Conservation (phyloP, 2,113 vertebrate genomes). For the Bufo gargarizans region DNA sequence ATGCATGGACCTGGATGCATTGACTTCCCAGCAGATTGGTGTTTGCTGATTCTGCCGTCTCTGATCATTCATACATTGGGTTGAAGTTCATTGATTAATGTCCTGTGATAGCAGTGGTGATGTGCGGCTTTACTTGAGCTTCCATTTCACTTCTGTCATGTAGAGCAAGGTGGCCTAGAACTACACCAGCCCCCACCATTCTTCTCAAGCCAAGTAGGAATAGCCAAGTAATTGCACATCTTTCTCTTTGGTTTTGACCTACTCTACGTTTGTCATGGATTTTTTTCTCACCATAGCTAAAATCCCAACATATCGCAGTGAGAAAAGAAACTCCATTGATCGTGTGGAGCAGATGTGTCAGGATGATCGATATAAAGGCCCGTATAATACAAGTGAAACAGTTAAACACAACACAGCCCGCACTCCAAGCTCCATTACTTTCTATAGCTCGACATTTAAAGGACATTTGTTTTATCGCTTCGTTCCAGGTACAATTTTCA, state of each 20-base stretch:
- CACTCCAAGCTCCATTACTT: conserved; percentile 1
- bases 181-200: no score
- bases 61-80: background rate
- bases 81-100: background rate
- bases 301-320: no score
- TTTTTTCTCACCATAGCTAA: no score
- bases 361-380: background rate
- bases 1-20: background rate
- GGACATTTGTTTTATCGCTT: conserved; percentile 16
- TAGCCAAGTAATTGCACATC: no score
- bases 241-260: no score
- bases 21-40: background rate
- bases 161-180: no score
- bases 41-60: background rate
- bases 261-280: no score
- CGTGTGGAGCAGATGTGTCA: background rate
- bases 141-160: no score
- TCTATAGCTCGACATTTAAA: conserved; percentile 20
- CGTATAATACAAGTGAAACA: background rate
- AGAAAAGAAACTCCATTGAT: background rate
- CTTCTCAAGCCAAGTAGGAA: no score
- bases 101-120: no score
- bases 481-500: background rate
- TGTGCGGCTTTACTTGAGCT: no score
- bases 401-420: background rate